Base-by-base conservation (phyloP, 2,113 vertebrate genomes). In the Eidolon helvum region DNA sequence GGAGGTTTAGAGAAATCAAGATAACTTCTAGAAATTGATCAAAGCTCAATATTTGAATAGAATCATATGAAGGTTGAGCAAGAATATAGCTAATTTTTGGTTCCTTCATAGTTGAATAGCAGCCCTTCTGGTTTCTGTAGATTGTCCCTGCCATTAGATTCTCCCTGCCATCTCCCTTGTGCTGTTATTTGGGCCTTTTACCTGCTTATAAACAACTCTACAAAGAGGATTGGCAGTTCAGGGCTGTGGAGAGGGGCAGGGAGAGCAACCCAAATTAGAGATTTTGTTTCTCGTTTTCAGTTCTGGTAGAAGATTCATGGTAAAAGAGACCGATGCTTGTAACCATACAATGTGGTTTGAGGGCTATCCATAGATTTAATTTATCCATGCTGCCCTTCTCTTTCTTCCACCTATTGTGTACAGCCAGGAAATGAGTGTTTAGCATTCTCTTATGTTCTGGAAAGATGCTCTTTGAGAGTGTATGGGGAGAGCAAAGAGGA, bases 1-100 rank as follows among this genome's bases (percentile, higher is more conserved):
- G 33, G 72, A 90, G 22, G 24, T 95, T 80, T 83, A 66, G 68
- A 59, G 87, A 78, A 78, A 69, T 90, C 30, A 83, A 93, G 78
- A 43, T n/a, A 45, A 38, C 48, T 59, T 79, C 77, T 50, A 87
- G 66, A 95, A 95, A 65, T 45, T 5, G 38, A 78, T 75, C 61
- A 90, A 65, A 93, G 45, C 55, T 95, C 38, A 59, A 15, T 61
- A 82, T 95, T 74, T 95, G 24, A 45, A 79, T 55, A 84, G 24
- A 80, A 24, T 63, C 38, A n/a, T 4, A 24, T 4, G 33, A 85
- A 89, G 45, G 16, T 24, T 82, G 59, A 59, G 7, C 8, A 57
- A 43, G 33, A 71, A n/a, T 22, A 10, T 38, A 22, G 68, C n/a
- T 72, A 28, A 35, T 10, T 19, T 2, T 59, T 40, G 61, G 26